These are phyloP conservation scores for Microctonus aethiopoides DNA, from an alignment of 2,888 invertebrate genomes.

Conservation along the genomic window DNA sequence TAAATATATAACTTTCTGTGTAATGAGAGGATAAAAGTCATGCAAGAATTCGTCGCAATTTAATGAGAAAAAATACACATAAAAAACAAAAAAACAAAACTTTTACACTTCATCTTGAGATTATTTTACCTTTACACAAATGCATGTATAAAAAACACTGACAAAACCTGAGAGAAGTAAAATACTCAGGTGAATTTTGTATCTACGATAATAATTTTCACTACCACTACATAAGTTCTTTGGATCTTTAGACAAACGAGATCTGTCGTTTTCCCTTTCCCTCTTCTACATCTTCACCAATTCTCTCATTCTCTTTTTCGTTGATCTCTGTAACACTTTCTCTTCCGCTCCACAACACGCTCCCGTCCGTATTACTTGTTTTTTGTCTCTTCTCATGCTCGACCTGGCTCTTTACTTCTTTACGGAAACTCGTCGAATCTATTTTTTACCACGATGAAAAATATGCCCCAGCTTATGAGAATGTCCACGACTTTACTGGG, in stretches of 20 bases:
- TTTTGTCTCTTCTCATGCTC: neutral
- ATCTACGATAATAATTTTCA: neutral
- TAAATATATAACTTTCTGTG: too few species aligned
- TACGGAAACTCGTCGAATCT: neutral
- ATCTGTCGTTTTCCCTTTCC: neutral
- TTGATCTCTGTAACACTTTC: neutral
- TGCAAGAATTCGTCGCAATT: neutral
- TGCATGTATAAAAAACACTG: neutral
- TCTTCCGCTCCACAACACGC: neutral
- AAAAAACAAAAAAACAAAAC: neutral
- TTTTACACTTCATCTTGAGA: neutral
- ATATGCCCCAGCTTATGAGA: constrained; percentile 5
- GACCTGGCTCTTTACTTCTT: neutral
- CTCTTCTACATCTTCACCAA: neutral
- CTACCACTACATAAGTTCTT: neutral
- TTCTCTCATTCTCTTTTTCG: neutral
- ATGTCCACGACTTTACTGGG: constrained; percentile 36
- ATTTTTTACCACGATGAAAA: neutral
- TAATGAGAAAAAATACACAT: too few species aligned
- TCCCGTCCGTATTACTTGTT: neutral
- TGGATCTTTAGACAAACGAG: neutral
- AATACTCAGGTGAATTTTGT: neutral
- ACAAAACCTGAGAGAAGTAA: neutral
- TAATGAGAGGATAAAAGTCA: neutral
- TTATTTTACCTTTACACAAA: neutral